Base-by-base conservation (phyloP, 2,797 vertebrate species). In the Chiroxiphia lanceolata region DNA sequence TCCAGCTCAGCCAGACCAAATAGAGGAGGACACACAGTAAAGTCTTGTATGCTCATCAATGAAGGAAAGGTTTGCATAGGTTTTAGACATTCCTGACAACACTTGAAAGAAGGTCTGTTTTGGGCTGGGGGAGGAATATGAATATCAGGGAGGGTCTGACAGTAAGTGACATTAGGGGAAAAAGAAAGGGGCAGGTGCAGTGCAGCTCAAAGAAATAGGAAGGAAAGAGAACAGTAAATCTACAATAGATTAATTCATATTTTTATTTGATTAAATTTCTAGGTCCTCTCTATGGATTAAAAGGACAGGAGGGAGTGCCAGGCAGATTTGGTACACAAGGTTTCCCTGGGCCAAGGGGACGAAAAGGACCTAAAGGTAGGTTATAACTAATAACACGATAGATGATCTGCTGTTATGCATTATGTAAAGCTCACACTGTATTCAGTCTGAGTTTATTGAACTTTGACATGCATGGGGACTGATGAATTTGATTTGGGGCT, bases 281-380 rank as follows among this genome's bases (percentile, higher is more conserved):
- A 98, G 98, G 97, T 50, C 82, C 87, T 87, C 96, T 96, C 40
- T 97, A 97, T 38, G 98, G 98, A 81, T 87, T 90, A 51, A 98
- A 98, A 91, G 96, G 97, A 75, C 69, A 31, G 15, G 84, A 81
- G 38, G 98, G 98, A 26, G 0, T 5, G 3, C 90, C 31, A 16
- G 98, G 98, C 54, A 81, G 67, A 87, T 44, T 65, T 8, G 98
- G 98, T 21, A 3, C 6, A 3, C 95, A 82, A 16, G 98, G 98
- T 33, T 97, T 96, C 85, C 98, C 98, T 48, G 98, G 98, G n/a
- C 74, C 54, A 63, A 97, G 97, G 11, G 98, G 98, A 67, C 87
- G 18, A 44, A 98, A 98, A 91, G 98, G 98, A 70, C 68, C 74
- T 69, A 99, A 98, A 98, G 98, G 98, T 98, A 87, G 88, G 90